Percentiles rank a stretch among this genome's conserved stretches.
Conservation (phyloP, 2,888 invertebrate species). For the Vesta saturnalis region DNA sequence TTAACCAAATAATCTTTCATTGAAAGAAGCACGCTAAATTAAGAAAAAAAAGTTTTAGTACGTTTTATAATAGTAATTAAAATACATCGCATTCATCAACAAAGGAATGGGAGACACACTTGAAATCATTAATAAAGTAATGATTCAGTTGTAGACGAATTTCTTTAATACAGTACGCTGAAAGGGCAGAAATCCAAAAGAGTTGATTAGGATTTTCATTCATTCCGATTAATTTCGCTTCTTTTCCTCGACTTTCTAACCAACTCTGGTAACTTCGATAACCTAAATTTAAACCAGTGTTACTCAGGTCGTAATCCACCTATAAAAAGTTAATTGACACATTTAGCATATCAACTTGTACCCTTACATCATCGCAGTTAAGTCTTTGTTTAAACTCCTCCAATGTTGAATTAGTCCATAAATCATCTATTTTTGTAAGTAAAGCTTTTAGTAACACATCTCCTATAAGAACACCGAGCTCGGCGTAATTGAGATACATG, state of each 20-base stretch:
- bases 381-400: neutral
- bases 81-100: neutral
- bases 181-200: slow-evolving; percentile 57
- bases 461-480: slow-evolving; percentile 71
- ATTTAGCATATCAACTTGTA: no score
- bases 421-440: slow-evolving; percentile 68
- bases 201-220: slow-evolving; percentile 70
- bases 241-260: slow-evolving; percentile 71
- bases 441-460: slow-evolving; percentile 90
- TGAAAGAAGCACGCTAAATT: neutral
- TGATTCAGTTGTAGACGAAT: neutral
- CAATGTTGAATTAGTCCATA: neutral
- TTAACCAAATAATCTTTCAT: neutral
- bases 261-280: slow-evolving; percentile 82
- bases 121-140: slow-evolving; percentile 6
- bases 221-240: slow-evolving; percentile 75
- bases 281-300: slow-evolving; percentile 88
- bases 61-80: slow-evolving; percentile 2
- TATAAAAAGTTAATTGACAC: neutral
- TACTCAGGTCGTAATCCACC: slow-evolving; percentile 90
- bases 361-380: neutral
- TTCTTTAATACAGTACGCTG: neutral
- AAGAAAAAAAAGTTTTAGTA: neutral
- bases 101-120: neutral
- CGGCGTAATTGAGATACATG: slow-evolving; percentile 53